phyloP scores from a whole-genome alignment of 2,888 invertebrate genomes.

The Nomada fabriciana region DNA sequence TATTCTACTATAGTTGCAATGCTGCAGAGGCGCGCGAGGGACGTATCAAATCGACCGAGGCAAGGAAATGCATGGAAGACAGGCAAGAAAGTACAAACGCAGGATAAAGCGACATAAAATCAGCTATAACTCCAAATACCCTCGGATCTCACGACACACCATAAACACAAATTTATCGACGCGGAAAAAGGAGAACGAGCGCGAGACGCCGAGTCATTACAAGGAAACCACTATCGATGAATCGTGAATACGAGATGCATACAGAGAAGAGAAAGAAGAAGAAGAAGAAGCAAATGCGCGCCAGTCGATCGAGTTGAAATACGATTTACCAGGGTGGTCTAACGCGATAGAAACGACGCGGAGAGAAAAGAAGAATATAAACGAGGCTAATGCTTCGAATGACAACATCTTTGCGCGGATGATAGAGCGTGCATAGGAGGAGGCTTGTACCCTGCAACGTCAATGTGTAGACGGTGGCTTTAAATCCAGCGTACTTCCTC shows the following conservation, averaged over 20 bases:
- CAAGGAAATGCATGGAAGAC: background rate
- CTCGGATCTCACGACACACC: background rate
- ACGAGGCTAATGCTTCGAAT: conserved; percentile 76
- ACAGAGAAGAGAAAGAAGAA: background rate
- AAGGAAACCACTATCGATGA: conserved; percentile 35
- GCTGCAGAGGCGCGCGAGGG: too few relatives aligned
- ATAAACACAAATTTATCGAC: conserved; percentile 38
- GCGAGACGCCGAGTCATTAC: conserved; percentile 24
- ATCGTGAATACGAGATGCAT: conserved; percentile 30
- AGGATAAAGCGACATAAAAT: conserved; percentile 5
- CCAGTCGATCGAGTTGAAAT: conserved; percentile 61
- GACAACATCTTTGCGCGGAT: conserved; percentile 77
- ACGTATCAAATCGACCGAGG: background rate
- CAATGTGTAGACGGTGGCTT: conserved; percentile 60
- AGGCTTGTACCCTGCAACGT: conserved; percentile 61
- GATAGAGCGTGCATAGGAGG: conserved; percentile 67
- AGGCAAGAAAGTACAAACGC: background rate
- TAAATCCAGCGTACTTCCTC: conserved; percentile 66
- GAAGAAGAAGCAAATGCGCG: conserved; percentile 1
- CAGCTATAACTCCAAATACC: conserved; percentile 10
- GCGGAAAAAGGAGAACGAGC: conserved; percentile 28
- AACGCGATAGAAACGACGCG: conserved; percentile 42
- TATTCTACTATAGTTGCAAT: too few relatives aligned
- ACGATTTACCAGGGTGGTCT: conserved; percentile 66
- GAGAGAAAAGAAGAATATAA: conserved; percentile 57